Evolutionary conservation across 2,113 vertebrate species (phyloP).

Genomic region (Scortum barcoo): DNA sequence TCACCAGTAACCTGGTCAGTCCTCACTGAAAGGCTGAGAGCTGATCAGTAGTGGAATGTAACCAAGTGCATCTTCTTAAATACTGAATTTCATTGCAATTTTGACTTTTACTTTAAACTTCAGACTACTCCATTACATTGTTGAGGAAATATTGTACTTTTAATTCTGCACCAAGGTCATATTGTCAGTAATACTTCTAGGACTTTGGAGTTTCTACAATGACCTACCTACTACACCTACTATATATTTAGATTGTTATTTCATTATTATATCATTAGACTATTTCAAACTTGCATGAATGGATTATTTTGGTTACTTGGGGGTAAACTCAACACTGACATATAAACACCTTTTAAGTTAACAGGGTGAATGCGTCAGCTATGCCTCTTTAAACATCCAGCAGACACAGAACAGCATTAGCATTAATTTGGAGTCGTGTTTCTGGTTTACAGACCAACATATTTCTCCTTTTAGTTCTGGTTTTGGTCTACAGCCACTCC

Average conservation of each 20-base stretch:
- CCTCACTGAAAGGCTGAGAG: neutral
- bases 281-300: neutral
- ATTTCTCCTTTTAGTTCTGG: neutral
- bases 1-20: constrained; percentile 13
- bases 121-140: neutral
- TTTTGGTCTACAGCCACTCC: neutral
- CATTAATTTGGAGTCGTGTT: neutral
- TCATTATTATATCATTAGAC: neutral
- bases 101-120: neutral
- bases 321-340: too few species aligned
- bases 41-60: neutral
- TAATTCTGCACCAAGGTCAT: neutral
- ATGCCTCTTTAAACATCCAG: neutral
- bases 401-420: neutral
- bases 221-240: too few species aligned
- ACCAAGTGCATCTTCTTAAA: neutral
- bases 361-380: neutral
- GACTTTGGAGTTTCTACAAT: too few species aligned
- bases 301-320: neutral
- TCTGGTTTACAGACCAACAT: neutral
- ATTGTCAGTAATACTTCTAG: too few species aligned
- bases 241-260: neutral
- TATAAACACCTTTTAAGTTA: neutral
- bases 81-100: neutral
- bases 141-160: neutral